Percentiles rank a stretch among this genome's conserved stretches.
These are phyloP conservation scores for Martes martes DNA, from an alignment of 2,113 vertebrate genomes.

Conservation along the genomic window DNA sequence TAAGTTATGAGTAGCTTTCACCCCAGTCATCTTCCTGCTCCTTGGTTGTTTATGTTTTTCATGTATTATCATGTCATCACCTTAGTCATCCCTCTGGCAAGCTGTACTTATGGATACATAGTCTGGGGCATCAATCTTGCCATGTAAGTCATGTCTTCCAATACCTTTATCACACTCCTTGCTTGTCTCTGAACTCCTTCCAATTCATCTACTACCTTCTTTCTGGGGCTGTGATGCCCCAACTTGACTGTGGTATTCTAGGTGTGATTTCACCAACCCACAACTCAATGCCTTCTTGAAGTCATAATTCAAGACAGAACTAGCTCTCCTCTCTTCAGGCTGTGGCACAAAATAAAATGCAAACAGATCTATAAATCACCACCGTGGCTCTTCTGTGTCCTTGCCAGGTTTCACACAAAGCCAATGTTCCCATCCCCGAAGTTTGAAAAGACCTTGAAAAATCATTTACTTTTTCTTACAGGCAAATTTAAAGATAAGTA, in stretches of 20 bases:
- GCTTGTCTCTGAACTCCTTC: constrained; percentile 58
- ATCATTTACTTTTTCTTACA: not conserved
- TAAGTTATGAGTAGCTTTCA: not conserved
- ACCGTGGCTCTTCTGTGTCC: not conserved
- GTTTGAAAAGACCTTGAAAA: constrained; percentile 8
- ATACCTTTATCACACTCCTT: constrained; percentile 53
- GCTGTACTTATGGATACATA: not conserved
- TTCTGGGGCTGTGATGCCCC: constrained; percentile 38
- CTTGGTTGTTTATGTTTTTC: constrained; percentile 45
- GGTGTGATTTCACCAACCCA: constrained; percentile 60
- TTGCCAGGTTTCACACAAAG: not conserved
- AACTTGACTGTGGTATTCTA: constrained; percentile 69
- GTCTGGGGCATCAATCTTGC: constrained; percentile 24
- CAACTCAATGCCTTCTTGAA: constrained; percentile 30
- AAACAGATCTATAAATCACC: constrained; percentile 28
- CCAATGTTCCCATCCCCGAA: not conserved
- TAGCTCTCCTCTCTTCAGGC: constrained; percentile 10
- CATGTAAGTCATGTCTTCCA: constrained; percentile 48
- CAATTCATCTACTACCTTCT: constrained; percentile 45
- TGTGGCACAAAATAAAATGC: not conserved
- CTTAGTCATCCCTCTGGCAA: constrained; percentile 56
- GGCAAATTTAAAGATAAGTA: constrained; percentile 16
- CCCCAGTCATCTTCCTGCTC: not conserved
- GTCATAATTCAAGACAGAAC: constrained; percentile 67
- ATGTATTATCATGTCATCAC: constrained; percentile 46